Evolutionary conservation across 2,888 invertebrate genomes (phyloP).

Genomic region (Sipha maydis): DNA sequence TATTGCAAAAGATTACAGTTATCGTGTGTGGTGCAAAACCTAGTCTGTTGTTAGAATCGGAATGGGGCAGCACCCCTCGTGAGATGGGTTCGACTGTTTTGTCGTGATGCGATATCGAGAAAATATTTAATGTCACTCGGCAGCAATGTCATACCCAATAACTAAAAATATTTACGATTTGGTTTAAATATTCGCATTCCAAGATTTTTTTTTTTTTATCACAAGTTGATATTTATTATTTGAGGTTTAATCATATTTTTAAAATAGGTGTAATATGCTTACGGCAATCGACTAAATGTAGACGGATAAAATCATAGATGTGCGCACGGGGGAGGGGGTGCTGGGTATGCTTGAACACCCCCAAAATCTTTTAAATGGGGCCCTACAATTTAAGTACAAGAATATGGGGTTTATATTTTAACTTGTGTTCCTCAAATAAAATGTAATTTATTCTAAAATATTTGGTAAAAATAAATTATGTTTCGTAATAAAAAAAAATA

Average conservation of each 20-base stretch:
- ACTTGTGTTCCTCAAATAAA: no score
- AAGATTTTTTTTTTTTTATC: background rate
- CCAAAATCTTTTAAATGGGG: no score
- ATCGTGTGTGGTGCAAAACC: background rate
- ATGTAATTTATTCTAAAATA: no score
- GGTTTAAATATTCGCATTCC: background rate
- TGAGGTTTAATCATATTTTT: background rate
- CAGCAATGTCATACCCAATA: background rate
- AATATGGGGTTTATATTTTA: no score
- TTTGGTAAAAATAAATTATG: no score
- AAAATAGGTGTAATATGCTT: background rate
- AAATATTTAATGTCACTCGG: background rate
- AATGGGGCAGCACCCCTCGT: background rate
- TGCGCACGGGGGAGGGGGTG: no score
- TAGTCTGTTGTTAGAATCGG: background rate
- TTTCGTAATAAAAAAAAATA: no score
- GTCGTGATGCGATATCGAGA: background rate
- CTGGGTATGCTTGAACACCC: no score
- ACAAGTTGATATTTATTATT: background rate
- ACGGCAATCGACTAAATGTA: no score
- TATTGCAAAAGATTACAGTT: background rate
- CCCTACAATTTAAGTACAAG: no score
- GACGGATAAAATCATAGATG: no score
- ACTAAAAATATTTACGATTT: background rate
- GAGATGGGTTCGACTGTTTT: background rate